Evolutionary conservation across 2,797 vertebrate genomes (phyloP).

Genomic region (Molossus molossus): DNA sequence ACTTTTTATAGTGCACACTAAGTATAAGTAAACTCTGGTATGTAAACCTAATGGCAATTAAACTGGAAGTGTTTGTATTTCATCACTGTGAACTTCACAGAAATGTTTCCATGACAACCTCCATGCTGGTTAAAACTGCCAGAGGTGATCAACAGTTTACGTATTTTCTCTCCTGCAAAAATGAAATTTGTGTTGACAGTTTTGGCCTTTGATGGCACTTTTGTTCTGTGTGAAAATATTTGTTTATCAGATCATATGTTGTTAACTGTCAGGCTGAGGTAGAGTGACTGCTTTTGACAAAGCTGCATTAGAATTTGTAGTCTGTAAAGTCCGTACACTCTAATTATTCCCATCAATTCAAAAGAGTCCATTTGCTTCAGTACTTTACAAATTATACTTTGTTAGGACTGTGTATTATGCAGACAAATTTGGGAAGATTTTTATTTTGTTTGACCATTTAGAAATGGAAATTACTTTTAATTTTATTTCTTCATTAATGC

Average conservation of each 20-base stretch:
- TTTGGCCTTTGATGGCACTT: slow-evolving; percentile 99
- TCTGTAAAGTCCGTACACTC: slow-evolving; percentile 93
- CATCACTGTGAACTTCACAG: slow-evolving; percentile 95
- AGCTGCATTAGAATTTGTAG: slow-evolving; percentile 94
- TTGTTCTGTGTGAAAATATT: slow-evolving; percentile 96
- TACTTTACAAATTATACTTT: slow-evolving; percentile 90
- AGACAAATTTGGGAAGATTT: slow-evolving; percentile 87
- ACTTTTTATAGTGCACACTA: slow-evolving; percentile 90
- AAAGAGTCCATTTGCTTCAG: slow-evolving; percentile 93
- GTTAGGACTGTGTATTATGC: slow-evolving; percentile 91
- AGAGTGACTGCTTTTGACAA: slow-evolving; percentile 97
- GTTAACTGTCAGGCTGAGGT: slow-evolving; percentile 95
- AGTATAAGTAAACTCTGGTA: slow-evolving; percentile 92
- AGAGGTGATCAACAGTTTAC: slow-evolving; percentile 97
- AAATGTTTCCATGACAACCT: slow-evolving; percentile 99
- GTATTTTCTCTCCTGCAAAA: slow-evolving; percentile 92
- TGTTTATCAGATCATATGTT: slow-evolving; percentile 98
- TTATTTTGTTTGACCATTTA: slow-evolving; percentile 80
- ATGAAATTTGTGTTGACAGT: slow-evolving; percentile 99
- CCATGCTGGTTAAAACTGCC: slow-evolving; percentile 98
- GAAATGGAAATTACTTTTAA: slow-evolving; percentile 79
- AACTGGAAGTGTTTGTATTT: slow-evolving; percentile 95
- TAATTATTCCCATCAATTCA: slow-evolving; percentile 96
- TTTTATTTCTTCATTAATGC: slow-evolving; percentile 36
- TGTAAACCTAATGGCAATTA: slow-evolving; percentile 96